These are phyloP conservation scores for Ellobius talpinus DNA, from an alignment of 2,113 vertebrate species.

Conservation along the genomic window DNA sequence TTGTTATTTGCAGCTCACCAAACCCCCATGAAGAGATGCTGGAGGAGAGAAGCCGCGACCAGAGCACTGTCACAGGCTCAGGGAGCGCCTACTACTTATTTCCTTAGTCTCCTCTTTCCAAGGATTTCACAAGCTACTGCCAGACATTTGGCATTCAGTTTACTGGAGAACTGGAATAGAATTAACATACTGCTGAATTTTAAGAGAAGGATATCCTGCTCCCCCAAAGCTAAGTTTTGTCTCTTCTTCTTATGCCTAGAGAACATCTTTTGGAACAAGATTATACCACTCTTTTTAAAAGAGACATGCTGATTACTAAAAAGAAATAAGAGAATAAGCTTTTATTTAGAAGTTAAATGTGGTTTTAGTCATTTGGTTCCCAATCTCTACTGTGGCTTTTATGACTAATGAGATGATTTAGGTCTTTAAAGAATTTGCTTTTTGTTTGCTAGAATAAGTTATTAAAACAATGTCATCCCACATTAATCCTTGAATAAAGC, in stretches of 20 bases:
- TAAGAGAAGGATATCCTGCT: background rate
- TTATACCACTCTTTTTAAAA: background rate
- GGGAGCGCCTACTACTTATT: background rate
- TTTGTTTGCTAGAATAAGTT: background rate
- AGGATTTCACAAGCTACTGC: background rate
- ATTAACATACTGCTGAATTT: background rate
- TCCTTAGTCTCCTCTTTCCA: background rate
- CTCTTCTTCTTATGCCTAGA: slow-evolving; percentile 54
- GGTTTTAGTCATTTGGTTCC: slow-evolving; percentile 46
- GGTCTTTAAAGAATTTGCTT: background rate
- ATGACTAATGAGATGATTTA: slow-evolving; percentile 18
- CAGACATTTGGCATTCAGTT: background rate
- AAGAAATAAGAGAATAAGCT: slow-evolving; percentile 27
- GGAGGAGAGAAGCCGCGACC: background rate
- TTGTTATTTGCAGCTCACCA: slow-evolving; percentile 50
- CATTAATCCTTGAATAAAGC: background rate
- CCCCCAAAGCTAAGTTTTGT: background rate
- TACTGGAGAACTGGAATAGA: background rate
- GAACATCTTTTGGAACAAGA: background rate
- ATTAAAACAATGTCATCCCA: background rate
- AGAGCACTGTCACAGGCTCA: background rate
- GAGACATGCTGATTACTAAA: background rate
- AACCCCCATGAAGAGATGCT: background rate
- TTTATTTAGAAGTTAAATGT: slow-evolving; percentile 57
- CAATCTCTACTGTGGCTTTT: slow-evolving; percentile 59